These are phyloP conservation scores for Leptopilina clavipes DNA, from an alignment of 1,140 invertebrate genomes.

Conservation along the genomic window DNA sequence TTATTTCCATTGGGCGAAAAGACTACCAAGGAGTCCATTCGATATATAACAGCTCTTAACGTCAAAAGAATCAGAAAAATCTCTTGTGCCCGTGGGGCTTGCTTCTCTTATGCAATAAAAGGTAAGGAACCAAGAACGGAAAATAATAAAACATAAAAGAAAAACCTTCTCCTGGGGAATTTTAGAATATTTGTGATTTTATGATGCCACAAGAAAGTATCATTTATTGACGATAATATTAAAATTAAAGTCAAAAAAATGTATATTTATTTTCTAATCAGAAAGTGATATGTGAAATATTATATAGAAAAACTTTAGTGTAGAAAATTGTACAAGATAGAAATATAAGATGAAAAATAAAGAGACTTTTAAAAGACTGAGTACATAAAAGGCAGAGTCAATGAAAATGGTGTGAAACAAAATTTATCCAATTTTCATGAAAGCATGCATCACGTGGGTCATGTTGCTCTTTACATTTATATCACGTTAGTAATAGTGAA, in stretches of 20 bases:
- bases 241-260: too few relatives aligned
- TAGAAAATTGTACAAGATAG: neutral
- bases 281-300: neutral
- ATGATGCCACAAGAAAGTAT: neutral
- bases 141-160: constrained; percentile 28
- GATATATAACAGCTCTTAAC: constrained; percentile 33
- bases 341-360: neutral
- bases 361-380: neutral
- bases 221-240: neutral
- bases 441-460: neutral
- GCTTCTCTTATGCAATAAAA: constrained; percentile 17
- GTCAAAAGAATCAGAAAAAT: constrained; percentile 30
- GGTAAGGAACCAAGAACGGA: neutral
- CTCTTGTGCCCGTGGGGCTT: constrained; percentile 7
- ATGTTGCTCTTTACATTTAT: constrained; percentile 3
- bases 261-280: too few relatives aligned
- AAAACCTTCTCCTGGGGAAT: constrained; percentile 13
- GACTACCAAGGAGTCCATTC: constrained; percentile 10
- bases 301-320: too few relatives aligned
- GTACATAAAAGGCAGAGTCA: constrained; percentile 2
- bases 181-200: neutral
- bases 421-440: constrained; percentile 27
- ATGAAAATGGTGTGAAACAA: neutral
- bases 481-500: neutral
- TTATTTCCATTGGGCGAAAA: neutral